These are phyloP conservation scores for Drepanosiphum platanoidis DNA, from an alignment of 2,888 invertebrate species.

Conservation along the genomic window DNA sequence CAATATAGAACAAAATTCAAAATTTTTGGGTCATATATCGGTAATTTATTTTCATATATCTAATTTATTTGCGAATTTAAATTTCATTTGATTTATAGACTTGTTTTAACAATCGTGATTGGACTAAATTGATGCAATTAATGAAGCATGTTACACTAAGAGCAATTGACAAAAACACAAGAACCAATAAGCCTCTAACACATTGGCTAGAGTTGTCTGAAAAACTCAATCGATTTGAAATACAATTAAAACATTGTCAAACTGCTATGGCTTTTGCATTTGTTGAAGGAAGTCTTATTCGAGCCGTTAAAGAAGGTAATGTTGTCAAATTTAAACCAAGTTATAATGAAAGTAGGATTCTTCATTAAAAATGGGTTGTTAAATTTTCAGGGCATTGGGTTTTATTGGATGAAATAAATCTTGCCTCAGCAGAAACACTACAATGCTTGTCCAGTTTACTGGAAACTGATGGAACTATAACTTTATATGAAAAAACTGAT, in stretches of 20 bases:
- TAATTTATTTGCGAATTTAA: neutral
- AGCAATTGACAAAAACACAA: slow-evolving; percentile 70
- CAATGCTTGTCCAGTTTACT: slow-evolving; percentile 92
- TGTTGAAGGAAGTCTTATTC: slow-evolving; percentile 91
- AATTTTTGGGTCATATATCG: slow-evolving; percentile 82
- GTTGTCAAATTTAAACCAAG: neutral
- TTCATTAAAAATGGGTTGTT: no score
- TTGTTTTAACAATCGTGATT: slow-evolving; percentile 79
- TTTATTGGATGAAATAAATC: slow-evolving; percentile 95
- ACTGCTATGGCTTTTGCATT: slow-evolving; percentile 86
- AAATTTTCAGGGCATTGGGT: slow-evolving; percentile 88
- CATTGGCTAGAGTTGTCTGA: slow-evolving; percentile 75
- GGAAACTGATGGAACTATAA: slow-evolving; percentile 83
- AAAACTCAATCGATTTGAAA: slow-evolving; percentile 77
- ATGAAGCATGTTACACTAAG: slow-evolving; percentile 78
- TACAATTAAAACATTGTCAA: slow-evolving; percentile 76
- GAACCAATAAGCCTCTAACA: slow-evolving; percentile 61
- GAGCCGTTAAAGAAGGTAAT: slow-evolving; percentile 80
- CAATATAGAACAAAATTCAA: slow-evolving; percentile 80
- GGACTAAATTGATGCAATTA: slow-evolving; percentile 77
- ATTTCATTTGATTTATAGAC: slow-evolving; percentile 66
- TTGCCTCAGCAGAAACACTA: slow-evolving; percentile 95
- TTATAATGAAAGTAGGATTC: neutral
- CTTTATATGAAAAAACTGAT: slow-evolving; percentile 91
- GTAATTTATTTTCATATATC: slow-evolving; percentile 66